Conservation (phyloP, 2,888 invertebrate species). For the Scaptomyza parva region DNA sequence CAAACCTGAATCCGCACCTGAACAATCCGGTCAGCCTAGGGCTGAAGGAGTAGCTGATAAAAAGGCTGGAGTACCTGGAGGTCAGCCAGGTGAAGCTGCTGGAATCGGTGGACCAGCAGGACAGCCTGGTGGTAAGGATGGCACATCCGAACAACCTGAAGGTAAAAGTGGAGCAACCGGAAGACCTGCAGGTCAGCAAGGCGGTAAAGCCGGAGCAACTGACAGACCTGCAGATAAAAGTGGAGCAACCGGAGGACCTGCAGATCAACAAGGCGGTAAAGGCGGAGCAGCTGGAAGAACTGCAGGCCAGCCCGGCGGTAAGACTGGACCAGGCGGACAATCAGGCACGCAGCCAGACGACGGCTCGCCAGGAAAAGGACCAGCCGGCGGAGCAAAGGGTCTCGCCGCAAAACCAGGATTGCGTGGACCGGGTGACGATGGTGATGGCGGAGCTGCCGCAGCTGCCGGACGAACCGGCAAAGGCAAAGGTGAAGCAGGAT, state of each 20-base stretch:
- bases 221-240: background rate
- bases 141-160: background rate
- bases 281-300: background rate
- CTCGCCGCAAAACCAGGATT: constrained; percentile 13
- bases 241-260: background rate
- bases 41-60: background rate
- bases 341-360: background rate
- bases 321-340: background rate
- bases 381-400: background rate
- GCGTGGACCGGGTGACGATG: background rate
- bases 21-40: too few relatives aligned
- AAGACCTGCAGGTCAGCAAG: background rate
- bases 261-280: constrained; percentile 1
- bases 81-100: background rate
- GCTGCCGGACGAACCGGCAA: background rate
- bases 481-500: background rate
- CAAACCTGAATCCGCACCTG: too few relatives aligned
- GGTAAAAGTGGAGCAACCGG: background rate
- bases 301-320: background rate
- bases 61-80: constrained; percentile 1
- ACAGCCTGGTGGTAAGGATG: background rate
- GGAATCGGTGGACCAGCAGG: background rate
- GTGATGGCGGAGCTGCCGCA: background rate
- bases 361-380: background rate
- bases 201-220: background rate